Evolutionary conservation across 2,797 vertebrate species (phyloP).

Genomic region (Pipistrellus nathusii): DNA sequence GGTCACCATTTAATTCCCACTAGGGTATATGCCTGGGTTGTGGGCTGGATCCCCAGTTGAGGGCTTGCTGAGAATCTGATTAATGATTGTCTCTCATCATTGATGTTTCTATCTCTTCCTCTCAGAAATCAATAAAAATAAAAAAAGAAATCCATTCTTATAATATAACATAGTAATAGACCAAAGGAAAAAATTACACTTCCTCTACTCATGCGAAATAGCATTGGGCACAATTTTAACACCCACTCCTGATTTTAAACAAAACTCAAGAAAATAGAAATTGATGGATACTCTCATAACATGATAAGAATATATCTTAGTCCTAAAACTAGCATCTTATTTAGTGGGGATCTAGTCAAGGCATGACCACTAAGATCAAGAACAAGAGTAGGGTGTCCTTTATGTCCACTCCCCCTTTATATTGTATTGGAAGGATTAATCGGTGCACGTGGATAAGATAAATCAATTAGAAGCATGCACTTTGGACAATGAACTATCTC

Average conservation of each 20-base stretch:
- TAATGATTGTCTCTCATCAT: no score
- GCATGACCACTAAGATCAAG: neutral
- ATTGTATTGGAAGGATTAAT: neutral
- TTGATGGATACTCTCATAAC: neutral
- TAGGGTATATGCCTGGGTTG: no score
- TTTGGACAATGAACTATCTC: conserved; percentile 3
- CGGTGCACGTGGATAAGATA: neutral
- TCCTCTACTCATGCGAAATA: neutral
- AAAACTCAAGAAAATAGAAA: conserved; percentile 20
- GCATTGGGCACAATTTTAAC: neutral
- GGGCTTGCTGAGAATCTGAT: no score
- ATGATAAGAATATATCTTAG: neutral
- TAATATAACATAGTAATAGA: neutral
- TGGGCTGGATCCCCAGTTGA: no score
- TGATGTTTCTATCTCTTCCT: no score
- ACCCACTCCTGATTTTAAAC: neutral
- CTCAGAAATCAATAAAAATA: no score
- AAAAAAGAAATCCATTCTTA: neutral
- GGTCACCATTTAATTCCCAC: no score
- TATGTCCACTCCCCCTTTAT: neutral
- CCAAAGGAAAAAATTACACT: neutral
- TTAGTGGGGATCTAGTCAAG: neutral
- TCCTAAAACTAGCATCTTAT: neutral
- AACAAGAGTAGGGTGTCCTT: neutral
- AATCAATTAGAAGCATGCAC: neutral